Evolutionary conservation across 2,888 invertebrate genomes (phyloP), one percentile per base, ranked within the genome.

Genomic region (Nomada goodeniana): DNA sequence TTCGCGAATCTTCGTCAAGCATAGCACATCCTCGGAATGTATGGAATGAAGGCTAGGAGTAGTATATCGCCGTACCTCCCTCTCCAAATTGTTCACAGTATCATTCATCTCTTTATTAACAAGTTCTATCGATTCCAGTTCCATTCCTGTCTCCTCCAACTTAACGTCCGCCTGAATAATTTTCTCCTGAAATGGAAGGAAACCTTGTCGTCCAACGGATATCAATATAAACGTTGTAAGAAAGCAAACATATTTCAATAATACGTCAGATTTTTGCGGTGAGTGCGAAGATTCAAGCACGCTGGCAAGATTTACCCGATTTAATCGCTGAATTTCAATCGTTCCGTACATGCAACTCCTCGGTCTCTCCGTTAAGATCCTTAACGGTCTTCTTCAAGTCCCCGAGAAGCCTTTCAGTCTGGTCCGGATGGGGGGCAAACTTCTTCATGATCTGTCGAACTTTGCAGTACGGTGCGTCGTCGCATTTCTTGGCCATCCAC

Each of bases 331-430:
- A 90, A 90, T 88, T 79, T 86, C 81, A 77, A 88, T 90, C 90
- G 83, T 86, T 87, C 80, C 89, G 90, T 92, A 93, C 93, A 90
- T 93, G 92, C 90, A 93, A 91, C 82, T 92, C 88, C 65, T 89
- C 76, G 74, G 90, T 92, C 87, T 93, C 91, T 23, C 70, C 72
- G 47, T 90, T 86, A n/a, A 93, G 77, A 36, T 85, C 82, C 67
- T 90, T 68, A 44, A 91, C 88, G 0, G 79, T 71, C 5, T 67
- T 88, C 69, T 83, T 86, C 44, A 92, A 81, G 44, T 85, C 80
- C 23, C 81, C 79, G 44, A 91, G 80, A 7, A 92, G 87, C 75
- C 86, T 91, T 20, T 92, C 91, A 4, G 91, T 88, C 0, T 91
- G 90, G 76, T 92, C 92, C 7, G 90, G 84, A 67, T 80, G 55